These are phyloP conservation scores for Callyntrura guangdongensis DNA, from an alignment of 2,888 invertebrate genomes.

Conservation along the genomic window DNA sequence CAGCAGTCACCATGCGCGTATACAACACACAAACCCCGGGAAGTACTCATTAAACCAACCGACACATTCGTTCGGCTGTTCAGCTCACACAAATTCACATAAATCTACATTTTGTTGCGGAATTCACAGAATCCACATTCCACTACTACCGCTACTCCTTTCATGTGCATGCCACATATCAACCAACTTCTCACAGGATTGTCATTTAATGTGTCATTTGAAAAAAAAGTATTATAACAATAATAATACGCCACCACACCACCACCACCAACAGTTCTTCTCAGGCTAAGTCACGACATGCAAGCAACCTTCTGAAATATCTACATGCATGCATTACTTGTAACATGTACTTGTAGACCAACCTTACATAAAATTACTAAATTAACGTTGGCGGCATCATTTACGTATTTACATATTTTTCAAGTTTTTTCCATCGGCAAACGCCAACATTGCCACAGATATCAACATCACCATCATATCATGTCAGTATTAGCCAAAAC, in stretches of 20 bases:
- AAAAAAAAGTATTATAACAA: constrained; percentile 48
- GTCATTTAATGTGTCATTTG: constrained; percentile 50
- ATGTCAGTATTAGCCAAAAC: constrained; percentile 29
- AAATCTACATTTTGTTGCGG: constrained; percentile 67
- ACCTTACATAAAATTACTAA: constrained; percentile 36
- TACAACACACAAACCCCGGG: constrained; percentile 73
- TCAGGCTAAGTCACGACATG: constrained; percentile 73
- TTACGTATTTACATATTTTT: constrained; percentile 68
- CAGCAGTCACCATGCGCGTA: not conserved
- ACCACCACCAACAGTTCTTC: constrained; percentile 46
- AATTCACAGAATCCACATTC: constrained; percentile 73
- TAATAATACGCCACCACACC: constrained; percentile 49
- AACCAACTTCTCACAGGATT: constrained; percentile 22
- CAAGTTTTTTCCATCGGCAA: constrained; percentile 57
- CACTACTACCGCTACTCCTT: constrained; percentile 20
- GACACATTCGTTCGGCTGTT: constrained; percentile 56
- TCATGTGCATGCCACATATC: not conserved
- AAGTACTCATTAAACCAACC: constrained; percentile 70
- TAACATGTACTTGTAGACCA: not conserved
- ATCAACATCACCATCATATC: constrained; percentile 10
- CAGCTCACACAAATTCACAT: constrained; percentile 57
- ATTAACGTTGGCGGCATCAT: constrained; percentile 33
- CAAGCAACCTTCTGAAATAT: constrained; percentile 36
- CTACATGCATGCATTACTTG: not conserved
- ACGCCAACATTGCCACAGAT: constrained; percentile 31